phyloP scores from a whole-genome alignment of 2,888 invertebrate genomes.

The Schizaphis graminum region DNA sequence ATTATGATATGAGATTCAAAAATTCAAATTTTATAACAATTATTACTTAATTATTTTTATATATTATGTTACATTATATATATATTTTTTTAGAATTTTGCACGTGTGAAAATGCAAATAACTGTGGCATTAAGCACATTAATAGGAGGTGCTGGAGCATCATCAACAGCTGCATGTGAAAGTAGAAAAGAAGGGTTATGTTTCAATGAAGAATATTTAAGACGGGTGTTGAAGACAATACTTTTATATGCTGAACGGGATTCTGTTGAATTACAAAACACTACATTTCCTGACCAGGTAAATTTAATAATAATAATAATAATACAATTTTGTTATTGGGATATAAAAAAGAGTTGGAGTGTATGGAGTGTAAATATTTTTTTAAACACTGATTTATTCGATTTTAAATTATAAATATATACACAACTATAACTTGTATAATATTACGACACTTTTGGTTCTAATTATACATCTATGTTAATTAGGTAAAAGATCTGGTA shows the following conservation, averaged over 20 bases:
- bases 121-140: slow-evolving; percentile 94
- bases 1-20: neutral
- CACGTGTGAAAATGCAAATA: slow-evolving; percentile 98
- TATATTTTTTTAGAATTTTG: slow-evolving; percentile 84
- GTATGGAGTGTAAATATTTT: neutral
- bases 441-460: neutral
- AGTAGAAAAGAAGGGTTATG: slow-evolving; percentile 27
- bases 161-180: slow-evolving; percentile 20
- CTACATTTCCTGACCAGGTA: slow-evolving; percentile 92
- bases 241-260: slow-evolving; percentile 94
- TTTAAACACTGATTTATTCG: neutral
- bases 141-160: slow-evolving; percentile 34
- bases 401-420: neutral
- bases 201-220: slow-evolving; percentile 91
- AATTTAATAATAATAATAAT: neutral
- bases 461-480: neutral
- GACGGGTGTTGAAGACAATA: slow-evolving; percentile 93
- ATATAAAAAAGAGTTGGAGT: neutral
- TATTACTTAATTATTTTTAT: neutral
- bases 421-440: neutral
- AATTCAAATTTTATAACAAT: neutral
- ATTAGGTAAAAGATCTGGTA: slow-evolving; percentile 86
- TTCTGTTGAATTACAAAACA: slow-evolving; percentile 84
- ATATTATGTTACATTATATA: neutral
- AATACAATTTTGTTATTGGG: neutral